A percentile compares a stretch with the other conserved stretches of the same genome.
Conservation (phyloP, 2,113 vertebrate genomes). For the Cathartes aura region DNA sequence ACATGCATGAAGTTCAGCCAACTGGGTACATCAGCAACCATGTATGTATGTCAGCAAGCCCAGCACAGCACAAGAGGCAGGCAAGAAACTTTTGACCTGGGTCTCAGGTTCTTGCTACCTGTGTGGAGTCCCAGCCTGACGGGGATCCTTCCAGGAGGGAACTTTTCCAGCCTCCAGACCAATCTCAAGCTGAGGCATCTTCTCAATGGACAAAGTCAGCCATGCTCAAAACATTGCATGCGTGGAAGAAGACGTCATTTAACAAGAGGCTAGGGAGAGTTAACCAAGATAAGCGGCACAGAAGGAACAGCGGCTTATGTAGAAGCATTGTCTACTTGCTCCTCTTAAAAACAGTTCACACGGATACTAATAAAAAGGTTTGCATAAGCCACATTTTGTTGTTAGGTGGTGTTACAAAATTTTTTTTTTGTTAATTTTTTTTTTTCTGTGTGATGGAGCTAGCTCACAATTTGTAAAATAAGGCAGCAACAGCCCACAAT, state of each 20-base stretch:
- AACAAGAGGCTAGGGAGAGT: neutral
- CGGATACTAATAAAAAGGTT: neutral
- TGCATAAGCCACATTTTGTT: neutral
- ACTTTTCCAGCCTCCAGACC: neutral
- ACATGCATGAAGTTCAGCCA: neutral
- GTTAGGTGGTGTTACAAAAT: neutral
- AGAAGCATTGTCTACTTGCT: neutral
- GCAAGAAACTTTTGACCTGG: neutral
- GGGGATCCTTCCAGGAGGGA: neutral
- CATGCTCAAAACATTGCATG: neutral
- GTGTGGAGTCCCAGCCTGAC: neutral
- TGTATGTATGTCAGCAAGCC: neutral
- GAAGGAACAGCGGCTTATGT: neutral
- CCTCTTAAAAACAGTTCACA: neutral
- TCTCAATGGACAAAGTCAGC: neutral
- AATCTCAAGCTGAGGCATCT: neutral
- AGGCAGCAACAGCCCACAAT: neutral
- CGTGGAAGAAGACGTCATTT: neutral
- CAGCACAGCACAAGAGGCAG: rapidly evolving
- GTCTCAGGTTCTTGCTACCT: neutral
- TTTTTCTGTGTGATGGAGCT: neutral
- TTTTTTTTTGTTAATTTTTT: neutral
- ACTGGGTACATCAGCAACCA: neutral
- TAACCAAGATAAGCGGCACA: neutral
- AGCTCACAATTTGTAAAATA: slow-evolving; percentile 1